Evolutionary conservation across 2,113 vertebrate genomes (phyloP).

Genomic region (Caracal caracal): DNA sequence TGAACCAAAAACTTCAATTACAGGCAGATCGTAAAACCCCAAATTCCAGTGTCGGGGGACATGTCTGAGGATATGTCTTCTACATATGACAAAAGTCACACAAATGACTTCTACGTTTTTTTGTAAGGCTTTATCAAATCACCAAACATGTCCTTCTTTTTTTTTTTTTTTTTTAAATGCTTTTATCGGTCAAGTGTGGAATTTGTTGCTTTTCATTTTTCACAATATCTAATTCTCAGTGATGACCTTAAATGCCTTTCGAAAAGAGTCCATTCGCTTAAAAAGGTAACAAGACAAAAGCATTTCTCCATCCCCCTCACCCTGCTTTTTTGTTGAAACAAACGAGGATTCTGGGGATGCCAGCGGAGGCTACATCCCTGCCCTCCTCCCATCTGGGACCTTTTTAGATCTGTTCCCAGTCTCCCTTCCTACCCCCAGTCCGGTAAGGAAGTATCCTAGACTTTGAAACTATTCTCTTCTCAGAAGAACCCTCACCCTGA

Average conservation of each 20-base stretch:
- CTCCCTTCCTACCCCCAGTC: background rate
- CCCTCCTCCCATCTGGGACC: too few relatives aligned
- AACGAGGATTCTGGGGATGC: background rate
- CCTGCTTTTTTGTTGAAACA: background rate
- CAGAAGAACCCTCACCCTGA: background rate
- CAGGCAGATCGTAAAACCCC: slow-evolving; percentile 58
- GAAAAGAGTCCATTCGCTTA: background rate
- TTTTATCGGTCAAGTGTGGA: background rate
- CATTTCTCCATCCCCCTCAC: background rate
- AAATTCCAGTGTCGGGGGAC: slow-evolving; percentile 39
- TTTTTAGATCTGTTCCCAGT: rapidly evolving
- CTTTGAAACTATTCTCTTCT: background rate
- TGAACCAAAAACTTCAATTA: slow-evolving; percentile 53
- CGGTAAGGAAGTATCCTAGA: background rate
- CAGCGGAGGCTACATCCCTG: too few relatives aligned
- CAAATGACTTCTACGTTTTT: background rate
- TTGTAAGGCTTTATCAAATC: background rate
- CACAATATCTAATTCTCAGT: background rate
- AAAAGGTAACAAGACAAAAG: background rate
- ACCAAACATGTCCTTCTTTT: background rate
- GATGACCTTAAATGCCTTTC: background rate
- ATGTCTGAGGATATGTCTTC: background rate
- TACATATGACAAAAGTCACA: too few relatives aligned
- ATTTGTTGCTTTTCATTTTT: background rate
- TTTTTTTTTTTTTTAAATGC: background rate